Base-by-base conservation (phyloP, 2,888 invertebrate species). In the Barypeithes pellucidus region DNA sequence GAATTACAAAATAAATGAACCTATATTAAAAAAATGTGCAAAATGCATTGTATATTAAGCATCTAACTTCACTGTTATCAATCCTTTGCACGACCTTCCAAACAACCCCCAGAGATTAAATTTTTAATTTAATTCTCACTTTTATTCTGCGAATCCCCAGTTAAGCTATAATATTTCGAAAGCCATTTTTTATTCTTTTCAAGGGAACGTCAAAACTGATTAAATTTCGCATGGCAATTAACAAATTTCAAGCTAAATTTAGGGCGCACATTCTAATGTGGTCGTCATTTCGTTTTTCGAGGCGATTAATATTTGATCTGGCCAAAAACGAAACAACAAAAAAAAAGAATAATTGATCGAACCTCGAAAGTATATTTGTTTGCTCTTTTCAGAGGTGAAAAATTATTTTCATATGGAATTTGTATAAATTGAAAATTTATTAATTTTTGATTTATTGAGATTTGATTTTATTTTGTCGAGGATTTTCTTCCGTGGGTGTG, bases 161-260 rank as follows among this genome's bases (percentile, higher is more conserved):
- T 47, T 47, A 47, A 47, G 18, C 47, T 47, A 20, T 20, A 47
- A 47, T 20, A 47, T 47, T 47, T 47, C 47, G n/a, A 18, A 47
- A 47, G 2, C 20, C 47, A 47, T 47, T 47, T 47, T 47, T 47
- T 47, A 47, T 47, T 47, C 47, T 47, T 47, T 47, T 18, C 18
- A 47, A 20, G 47, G 47, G 47, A 47, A 47, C 20, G 47, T 47
- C 47, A 47, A 47, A 47, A 47, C 47, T 11, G n/a, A 47, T 47
- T 47, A 47, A 47, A 47, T 47, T 47, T 20, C 20, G 47, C 20
- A 47, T 47, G 47, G 47, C 47, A 47, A 47, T 47, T 47, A 47
- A 20, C 47, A 47, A 47, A 47, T 47, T 47, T 47, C 20, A 47
- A 47, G 47, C 47, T 47, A 47, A 20, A 47, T 47, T 47, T 20